Conservation (phyloP, 2,888 invertebrate species). For the Drosophila prostipennis region DNA sequence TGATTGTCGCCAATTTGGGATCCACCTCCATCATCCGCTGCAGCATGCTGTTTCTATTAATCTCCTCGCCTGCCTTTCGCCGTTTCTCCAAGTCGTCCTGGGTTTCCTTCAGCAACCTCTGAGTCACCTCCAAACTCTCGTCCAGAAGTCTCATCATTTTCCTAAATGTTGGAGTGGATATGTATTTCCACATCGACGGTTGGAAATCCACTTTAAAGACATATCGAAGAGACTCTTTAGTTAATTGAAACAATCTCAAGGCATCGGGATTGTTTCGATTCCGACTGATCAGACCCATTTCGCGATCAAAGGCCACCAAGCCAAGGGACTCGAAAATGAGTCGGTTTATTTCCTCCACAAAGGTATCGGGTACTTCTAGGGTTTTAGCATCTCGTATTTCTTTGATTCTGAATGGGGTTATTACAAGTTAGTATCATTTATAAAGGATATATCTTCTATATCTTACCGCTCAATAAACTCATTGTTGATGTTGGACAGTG, state of each 20-base stretch:
- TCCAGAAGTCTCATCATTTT: constrained; percentile 65
- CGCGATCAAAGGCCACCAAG: constrained; percentile 82
- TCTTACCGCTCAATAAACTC: constrained; percentile 83
- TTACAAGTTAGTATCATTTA: no score
- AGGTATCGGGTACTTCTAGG: constrained; percentile 84
- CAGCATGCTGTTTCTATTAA: constrained; percentile 84
- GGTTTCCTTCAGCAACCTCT: constrained; percentile 80
- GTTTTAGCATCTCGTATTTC: constrained; percentile 57
- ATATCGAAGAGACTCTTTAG: constrained; percentile 51
- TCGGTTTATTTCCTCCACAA: constrained; percentile 85
- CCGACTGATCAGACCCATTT: constrained; percentile 72
- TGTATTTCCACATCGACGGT: constrained; percentile 78
- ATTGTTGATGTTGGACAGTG: constrained; percentile 81
- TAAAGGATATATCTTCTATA: no score
- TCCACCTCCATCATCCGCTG: constrained; percentile 85
- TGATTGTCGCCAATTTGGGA: constrained; percentile 85
- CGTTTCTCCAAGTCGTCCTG: constrained; percentile 42
- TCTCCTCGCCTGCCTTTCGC: constrained; percentile 56
- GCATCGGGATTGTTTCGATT: constrained; percentile 66
- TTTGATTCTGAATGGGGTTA: no score
- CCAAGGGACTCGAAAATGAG: constrained; percentile 86
- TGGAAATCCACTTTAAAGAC: constrained; percentile 72
- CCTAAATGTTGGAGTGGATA: constrained; percentile 75
- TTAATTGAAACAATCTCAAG: constrained; percentile 51
- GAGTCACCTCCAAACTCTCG: constrained; percentile 60